Evolutionary conservation across 1,140 invertebrate species (phyloP), one percentile per base, ranked within the genome.

Genomic region (Linepithema humile): DNA sequence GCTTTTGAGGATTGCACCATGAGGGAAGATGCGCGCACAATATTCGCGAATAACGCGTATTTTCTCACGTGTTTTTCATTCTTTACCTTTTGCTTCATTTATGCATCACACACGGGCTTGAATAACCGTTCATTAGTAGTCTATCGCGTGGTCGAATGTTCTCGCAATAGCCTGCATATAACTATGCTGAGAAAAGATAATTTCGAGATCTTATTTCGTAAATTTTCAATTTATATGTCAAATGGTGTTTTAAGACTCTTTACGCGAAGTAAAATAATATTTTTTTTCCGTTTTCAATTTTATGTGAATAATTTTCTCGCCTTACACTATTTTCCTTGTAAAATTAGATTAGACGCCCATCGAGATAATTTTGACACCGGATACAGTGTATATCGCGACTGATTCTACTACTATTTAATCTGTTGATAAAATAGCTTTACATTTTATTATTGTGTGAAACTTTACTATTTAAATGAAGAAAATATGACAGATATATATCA

Each of bases 61-160:
- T 70, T 70, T 20, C 48, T 78, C 59, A 78, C 43, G 3, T 55
- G 29, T 67, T 40, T 45, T 32, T 80, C 12, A 35, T 70, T 32
- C 62, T 69, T 69, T 35, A 17, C 12, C 23, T 78, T 78, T 78
- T 20, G n/a, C 23, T 55, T 17, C 23, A 17, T 80, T 38, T 43
- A 20, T 9, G 20, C 6, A 1, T 20, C 32, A 10, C 20, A 40
- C 29, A 5, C 53, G 50, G 17, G 35, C 35, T 64, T 80, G 50
- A 80, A 80, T 80, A 69, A 70, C 48, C 7, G 48, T 80, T 80
- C 75, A 80, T 69, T 80, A 80, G 50, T 38, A 80, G 26, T 80
- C 48, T 78, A 17, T 45, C 55, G 1, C 9, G 10, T 67, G 10
- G 23, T 48, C 3, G n/a, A 55, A 80, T 55, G 55, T 69, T 80